Base-by-base conservation (phyloP, 2,888 invertebrate genomes). In the Therioaphis trifolii region DNA sequence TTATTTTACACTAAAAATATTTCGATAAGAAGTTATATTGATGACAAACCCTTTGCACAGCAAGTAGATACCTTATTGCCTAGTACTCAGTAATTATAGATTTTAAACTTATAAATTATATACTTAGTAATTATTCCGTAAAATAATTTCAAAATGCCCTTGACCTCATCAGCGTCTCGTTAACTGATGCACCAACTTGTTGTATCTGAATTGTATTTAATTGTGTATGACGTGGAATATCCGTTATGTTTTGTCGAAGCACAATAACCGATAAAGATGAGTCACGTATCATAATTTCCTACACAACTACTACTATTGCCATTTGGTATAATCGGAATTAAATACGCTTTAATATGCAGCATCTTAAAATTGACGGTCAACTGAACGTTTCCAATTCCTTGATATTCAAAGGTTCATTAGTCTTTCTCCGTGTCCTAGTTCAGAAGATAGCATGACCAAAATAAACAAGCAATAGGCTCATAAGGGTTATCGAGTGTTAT, bases 281-380 rank as follows among this genome's bases (percentile, higher is more conserved):
- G 69, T 80, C 71, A 71, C 71, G 69, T 40, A 72, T 72, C 55
- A 80, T 72, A 49, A 80, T 80, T 29, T 61, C 52, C 40, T 18
- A 74, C 21, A 58, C 24, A 29, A 52, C 43, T 49, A 72, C 49
- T 29, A 49, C 12, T 71, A n/a, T n/a, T 15, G 3, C 15, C 72
- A 71, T 71, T 49, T 21, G 29, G 43, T 71, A 49, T 71, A n/a
- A 72, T 72, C 29, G 18, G 18, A 49, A 72, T 52, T 52, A 72
- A 52, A 72, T 29, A 72, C 15, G 18, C 18, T 46, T 14, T 52
- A 55, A 55, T 40, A 18, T n/a, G 14, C 11, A n/a, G 55, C 35
- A 40, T 40, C 27, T 24, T 55, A 69, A 46, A 35, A 74, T 35
- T 46, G 35, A 55, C 27, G 27, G 46, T 12, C 18, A 49, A 49